Evolutionary conservation across 2,113 vertebrate species (phyloP), one percentile per base, ranked within the genome.

Genomic region (Myotis davidii): DNA sequence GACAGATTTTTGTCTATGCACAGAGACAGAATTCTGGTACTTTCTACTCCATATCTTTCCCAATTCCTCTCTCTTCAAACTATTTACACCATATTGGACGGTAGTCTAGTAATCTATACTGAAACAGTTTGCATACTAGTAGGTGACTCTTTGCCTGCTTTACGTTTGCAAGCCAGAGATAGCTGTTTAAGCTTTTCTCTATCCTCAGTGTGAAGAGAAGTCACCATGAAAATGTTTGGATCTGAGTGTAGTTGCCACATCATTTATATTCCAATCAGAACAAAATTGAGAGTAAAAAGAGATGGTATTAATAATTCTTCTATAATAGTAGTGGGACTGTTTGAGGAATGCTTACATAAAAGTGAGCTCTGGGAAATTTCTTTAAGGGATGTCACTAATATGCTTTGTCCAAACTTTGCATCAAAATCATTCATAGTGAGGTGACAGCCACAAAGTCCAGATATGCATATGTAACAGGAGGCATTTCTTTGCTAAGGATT

Each of bases 391-490:
- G 1, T 4, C 1, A 48, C 8, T 50, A 64, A 39, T 59, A 50
- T 13, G 16, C 32, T 70, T 88, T 70, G 39, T 48, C 29, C 7
- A 67, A 14, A 39, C 39, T 79, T 42, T 74, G 9, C 25, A 72
- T 50, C 18, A 78, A 32, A 85, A 90, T 76, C 14, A 52, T 94
- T 59, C 73, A 39, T 23, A 59, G 9, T 45, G 37, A 88, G 20
- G 18, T 83, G 9, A n/a, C 1, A 6, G 61, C 12, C 54, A 54
- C 6, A 2, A 61, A 67, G 8, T 17, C 20, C 11, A 45, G 18
- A 14, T 48, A 48, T 37, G 81, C 25, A 20, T 59, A 37, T 14
- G 0, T 34, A 67, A 29, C 9, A 17, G 20, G 88, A 89, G 54
- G 1, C 1, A 52, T 78, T 91, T 89, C 2, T 89, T 92, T 61